Evolutionary conservation across 2,797 vertebrate genomes (phyloP), one percentile per base, ranked within the genome.

Genomic region (Clarias laeviceps): DNA sequence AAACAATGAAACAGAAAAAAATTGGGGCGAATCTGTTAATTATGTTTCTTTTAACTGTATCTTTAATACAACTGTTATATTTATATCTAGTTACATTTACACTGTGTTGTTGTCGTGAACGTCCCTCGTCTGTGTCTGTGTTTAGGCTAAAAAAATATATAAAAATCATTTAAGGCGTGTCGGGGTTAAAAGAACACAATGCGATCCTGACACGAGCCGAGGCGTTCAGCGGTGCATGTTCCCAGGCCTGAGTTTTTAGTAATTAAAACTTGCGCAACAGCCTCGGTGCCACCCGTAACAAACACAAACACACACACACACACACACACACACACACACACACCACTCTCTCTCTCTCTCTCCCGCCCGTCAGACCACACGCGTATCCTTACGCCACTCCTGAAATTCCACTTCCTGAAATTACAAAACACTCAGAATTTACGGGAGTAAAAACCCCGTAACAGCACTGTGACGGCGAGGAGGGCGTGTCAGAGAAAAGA

Each of bases 271-370:
- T 65, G 78, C 40, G 61, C 40, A 50, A 65, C 61, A 20, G 78
- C 78, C 78, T 80, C 20, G 40, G 62, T 66, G 79, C 79, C 62
- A 54, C 62, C 79, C 40, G n/a, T 65, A 54, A 81, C 29, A 66
- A 50, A 66, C 79, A 54, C 37, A 3, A 5, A 9, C 37, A 50
- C 78, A 5, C 37, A 2, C 34, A 34, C 34, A 4, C n/a, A n/a
- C n/a, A 80, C 29, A 66, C 65, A 66, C 79, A 54, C 37, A 3
- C 5, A 9, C 40, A 50, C 62, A 2, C 40, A 1, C 7, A 8
- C 7, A 0, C 20, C 5, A 27, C 24, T 80, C 40, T 0, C 34
- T 37, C 18, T 69, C 29, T 29, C 61, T 56, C 24, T 0, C 29
- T 32, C 65, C 29, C 5, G 29, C 54, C 65, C 56, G 29, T 40